A percentile compares a stretch with the other conserved stretches of the same genome.
Conservation (phyloP, 2,888 invertebrate genomes). For the Chrysotoxum bicinctum region DNA sequence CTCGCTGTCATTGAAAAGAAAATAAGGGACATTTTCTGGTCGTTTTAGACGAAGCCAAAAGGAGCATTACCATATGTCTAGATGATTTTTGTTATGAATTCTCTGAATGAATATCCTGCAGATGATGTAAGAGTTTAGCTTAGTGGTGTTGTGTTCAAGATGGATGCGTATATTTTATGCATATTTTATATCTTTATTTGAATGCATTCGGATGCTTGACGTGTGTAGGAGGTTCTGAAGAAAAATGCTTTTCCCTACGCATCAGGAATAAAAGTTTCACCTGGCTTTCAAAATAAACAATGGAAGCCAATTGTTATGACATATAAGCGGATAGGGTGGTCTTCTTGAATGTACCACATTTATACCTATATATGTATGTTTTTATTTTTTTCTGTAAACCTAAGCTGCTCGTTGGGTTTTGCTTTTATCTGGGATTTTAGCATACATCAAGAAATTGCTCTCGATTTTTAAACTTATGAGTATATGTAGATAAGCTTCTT, state of each 20-base stretch:
- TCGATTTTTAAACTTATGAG: not conserved
- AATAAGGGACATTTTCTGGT: conserved; percentile 14
- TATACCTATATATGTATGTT: not conserved
- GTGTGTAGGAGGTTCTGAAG: not conserved
- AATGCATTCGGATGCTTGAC: not conserved
- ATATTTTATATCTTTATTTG: not conserved
- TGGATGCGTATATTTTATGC: not conserved
- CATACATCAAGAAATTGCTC: not conserved
- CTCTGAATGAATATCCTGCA: not conserved
- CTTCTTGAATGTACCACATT: not conserved
- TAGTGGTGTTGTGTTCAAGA: not conserved
- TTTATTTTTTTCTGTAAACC: not conserved
- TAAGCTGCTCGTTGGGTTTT: not conserved
- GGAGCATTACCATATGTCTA: not conserved
- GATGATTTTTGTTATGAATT: not conserved
- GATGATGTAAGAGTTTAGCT: not conserved
- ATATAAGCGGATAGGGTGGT: not conserved
- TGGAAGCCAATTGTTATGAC: not conserved
- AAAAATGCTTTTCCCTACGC: not conserved
- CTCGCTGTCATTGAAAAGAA: not conserved
- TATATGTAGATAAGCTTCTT: not conserved
- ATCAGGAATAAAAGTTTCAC: not conserved
- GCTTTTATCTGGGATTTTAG: not conserved
- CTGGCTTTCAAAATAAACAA: not conserved
- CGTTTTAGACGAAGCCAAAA: not conserved